Evolutionary conservation across 2,797 vertebrate species (phyloP), one percentile per base, ranked within the genome.

Genomic region (Coregonus ussuriensis): DNA sequence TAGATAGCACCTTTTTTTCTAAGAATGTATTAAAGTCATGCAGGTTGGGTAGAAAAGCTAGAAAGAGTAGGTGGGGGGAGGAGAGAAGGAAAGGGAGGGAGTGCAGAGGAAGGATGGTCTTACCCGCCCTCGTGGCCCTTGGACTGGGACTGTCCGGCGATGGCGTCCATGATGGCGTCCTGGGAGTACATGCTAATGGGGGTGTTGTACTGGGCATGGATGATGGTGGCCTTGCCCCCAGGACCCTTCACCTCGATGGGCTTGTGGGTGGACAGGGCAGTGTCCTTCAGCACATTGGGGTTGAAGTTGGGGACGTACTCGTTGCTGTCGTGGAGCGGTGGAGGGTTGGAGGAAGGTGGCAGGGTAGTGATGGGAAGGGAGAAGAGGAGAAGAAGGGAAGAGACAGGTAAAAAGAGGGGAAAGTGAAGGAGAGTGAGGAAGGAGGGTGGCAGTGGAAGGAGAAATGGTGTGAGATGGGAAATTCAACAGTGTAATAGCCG

Each of bases 131-230:
- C 97, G 71, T 97, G 97, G 88, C 97, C 97, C 88, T 97, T 96
- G 84, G 95, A 96, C 25, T 54, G 25, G 77, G 29, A 31, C 92
- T 99, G 98, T 78, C 98, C 98, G 4, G 98, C 98, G 74, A 99
- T 99, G 89, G 97, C 98, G 31, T 99, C 98, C 98, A 99, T 98
- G 93, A 99, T 99, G 93, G 98, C 96, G 74, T 99, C 98, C 91
- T 99, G 98, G 74, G 98, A 99, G 92, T 99, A 99, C 97, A 99
- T 99, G 95, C 98, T 99, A 94, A 99, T 99, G 51, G 98, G 98
- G 71, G 98, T 99, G 95, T 99, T 99, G 95, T 99, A 99, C 93
- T 99, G 98, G 69, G 98, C 98, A 18, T 99, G 98, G 93, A 98
- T 97, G 79, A 97, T 96, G 80, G 96, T 97, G 85, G 96, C 97